A percentile compares a stretch with the other conserved stretches of the same genome.
These are phyloP conservation scores for Stenolophus ochropezus DNA, from an alignment of 2,888 invertebrate species.

Conservation along the genomic window DNA sequence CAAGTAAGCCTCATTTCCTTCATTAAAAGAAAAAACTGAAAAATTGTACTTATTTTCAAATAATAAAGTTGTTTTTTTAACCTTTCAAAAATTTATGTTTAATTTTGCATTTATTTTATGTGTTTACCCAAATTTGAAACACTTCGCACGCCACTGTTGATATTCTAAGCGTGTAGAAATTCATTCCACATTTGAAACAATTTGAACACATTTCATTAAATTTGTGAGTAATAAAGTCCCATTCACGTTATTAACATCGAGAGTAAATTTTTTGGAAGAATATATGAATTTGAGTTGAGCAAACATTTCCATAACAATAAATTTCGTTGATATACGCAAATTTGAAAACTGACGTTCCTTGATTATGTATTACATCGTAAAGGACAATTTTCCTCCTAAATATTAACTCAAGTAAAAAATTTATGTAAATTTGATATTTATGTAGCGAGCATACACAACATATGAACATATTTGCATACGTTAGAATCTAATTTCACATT, in stretches of 20 bases:
- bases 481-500: background rate
- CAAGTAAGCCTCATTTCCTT: too few relatives aligned
- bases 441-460: background rate
- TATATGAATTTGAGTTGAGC: background rate
- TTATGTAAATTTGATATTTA: slow-evolving; percentile 25
- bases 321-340: background rate
- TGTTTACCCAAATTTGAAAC: too few relatives aligned
- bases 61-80: too few relatives aligned
- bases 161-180: background rate
- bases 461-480: slow-evolving; percentile 2
- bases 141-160: too few relatives aligned
- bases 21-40: too few relatives aligned
- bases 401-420: slow-evolving; percentile 12
- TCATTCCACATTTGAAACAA: background rate
- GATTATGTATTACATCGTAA: slow-evolving; percentile 3
- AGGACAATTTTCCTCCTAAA: slow-evolving; percentile 7
- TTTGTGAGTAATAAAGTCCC: background rate
- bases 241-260: background rate
- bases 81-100: too few relatives aligned
- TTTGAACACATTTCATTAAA: background rate
- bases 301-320: slow-evolving; percentile 23
- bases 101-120: too few relatives aligned
- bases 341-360: background rate
- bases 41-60: too few relatives aligned
- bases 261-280: background rate